Evolutionary conservation across 2,888 invertebrate genomes (phyloP), one percentile per base, ranked within the genome.

Genomic region (Papilio demoleus): DNA sequence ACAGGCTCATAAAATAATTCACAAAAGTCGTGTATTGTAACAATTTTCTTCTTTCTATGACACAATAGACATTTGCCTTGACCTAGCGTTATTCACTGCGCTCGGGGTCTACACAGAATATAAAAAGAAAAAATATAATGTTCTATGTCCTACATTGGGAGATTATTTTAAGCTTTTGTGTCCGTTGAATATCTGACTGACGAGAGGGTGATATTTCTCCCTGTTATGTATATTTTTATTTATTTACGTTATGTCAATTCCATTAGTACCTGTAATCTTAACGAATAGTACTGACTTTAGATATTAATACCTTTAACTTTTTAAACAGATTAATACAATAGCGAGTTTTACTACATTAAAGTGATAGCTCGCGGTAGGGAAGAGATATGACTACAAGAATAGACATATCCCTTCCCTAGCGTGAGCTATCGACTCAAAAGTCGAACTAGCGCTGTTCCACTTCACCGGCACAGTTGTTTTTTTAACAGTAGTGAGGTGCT

Each of bases 21-120:
- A 38, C 1, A 12, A 12, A 12, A 12, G 27, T n/a, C 11, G 45
- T 45, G 6, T 27, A 3, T n/a, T 2, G n/a, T n/a, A 31, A 9
- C 6, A 27, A 3, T 53, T 31, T 17, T 31, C 0, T 27, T 31
- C 27, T 17, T 53, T 38, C 31, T 31, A 8, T 31, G 27, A 31
- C n/a, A 53, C 27, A 53, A 53, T 31, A 53, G 53, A 6, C n/a
- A n/a, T 4, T 53, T n/a, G 27, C 53, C 53, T 53, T 53, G 53
- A 53, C 53, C 53, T 27, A 27, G 27, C 24, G 11, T 50, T 50
- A n/a, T 47, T 50, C 24, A 50, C 22, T 50, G 50, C 50, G 53
- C 53, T 27, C n/a, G n/a, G 0, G 3, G 27, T n/a, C 31, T 53
- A 31, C 27, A 31, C 27, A 3, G 19, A 27, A 14, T 27, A 50